Evolutionary conservation across 1,140 invertebrate species (phyloP), one percentile per base, ranked within the genome.

Genomic region (Asobara japonica): DNA sequence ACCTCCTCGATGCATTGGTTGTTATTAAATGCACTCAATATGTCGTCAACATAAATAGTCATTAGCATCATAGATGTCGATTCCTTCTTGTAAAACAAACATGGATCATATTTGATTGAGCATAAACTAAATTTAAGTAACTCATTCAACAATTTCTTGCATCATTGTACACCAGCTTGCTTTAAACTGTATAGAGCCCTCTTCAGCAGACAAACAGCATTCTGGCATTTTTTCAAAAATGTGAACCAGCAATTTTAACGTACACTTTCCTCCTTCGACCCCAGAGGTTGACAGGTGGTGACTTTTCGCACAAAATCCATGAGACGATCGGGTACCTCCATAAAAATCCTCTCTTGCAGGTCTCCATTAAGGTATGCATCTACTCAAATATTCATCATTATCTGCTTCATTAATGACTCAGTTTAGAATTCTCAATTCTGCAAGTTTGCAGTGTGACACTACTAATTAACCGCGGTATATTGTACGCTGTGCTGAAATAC

Each of bases 1-100:
- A 96, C 80, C 92, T 91, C 83, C 97, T 97, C 4, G 96, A 96
- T 94, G 98, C 97, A 36, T 93, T 92, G 56, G 98, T 94, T 87
- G 98, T 74, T 27, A 16, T 65, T 68, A 18, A 45, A 7, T 1
- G 62, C 72, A 13, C 76, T 60, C 4, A 82, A 51, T 10, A 65
- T 75, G 71, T 77, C 78, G 48, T 78, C 77, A 3, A 79, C 70
- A 38, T 77, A 75, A 1, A 81, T 22, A 20, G 60, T 61, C 3
- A 80, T 2, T 4, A 77, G 64, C 10, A 73, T 51, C 2, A 62
- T 31, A 27, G 65, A 31, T 27, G 65, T 27, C 1, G 77, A 74
- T 11, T 56, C 16, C 16, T 38, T 66, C 36, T 82, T 77, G 2
- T 13, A 66, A 38, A 72, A 84, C 1, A 82, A 79, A 68, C 77